Conservation (phyloP, 2,797 vertebrate species). For the Chelon auratus region DNA sequence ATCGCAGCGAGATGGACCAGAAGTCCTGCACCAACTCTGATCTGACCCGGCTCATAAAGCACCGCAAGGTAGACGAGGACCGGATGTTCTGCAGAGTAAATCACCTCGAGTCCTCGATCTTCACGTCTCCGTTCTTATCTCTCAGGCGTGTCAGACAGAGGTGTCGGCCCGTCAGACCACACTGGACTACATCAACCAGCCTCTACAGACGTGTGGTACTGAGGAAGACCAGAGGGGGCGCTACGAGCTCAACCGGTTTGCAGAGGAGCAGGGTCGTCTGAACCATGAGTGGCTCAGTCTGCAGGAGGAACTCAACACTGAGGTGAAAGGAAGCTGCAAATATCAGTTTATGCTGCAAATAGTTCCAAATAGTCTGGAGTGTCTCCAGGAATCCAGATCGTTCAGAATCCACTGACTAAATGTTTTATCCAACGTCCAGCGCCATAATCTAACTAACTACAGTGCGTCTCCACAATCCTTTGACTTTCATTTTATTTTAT, state of each 20-base stretch:
- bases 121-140: not conserved
- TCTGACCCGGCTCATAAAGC: constrained; percentile 79
- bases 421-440: too few species aligned
- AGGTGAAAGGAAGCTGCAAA: constrained; percentile 67
- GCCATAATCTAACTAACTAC: too few species aligned
- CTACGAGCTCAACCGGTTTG: constrained; percentile 85
- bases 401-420: too few species aligned
- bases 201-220: constrained; percentile 79
- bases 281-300: constrained; percentile 86
- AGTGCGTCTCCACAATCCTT: too few species aligned
- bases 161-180: constrained; percentile 86
- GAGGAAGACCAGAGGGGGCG: constrained; percentile 83
- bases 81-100: too few species aligned
- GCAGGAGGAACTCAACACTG: constrained; percentile 79
- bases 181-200: constrained; percentile 89
- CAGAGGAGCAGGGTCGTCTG: constrained; percentile 88
- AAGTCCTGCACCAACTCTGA: constrained; percentile 49
- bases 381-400: too few species aligned
- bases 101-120: too few species aligned
- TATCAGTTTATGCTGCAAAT: not conserved
- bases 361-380: too few species aligned
- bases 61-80: constrained; percentile 84
- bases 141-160: constrained; percentile 85
- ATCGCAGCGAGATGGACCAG: constrained; percentile 16
- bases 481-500: too few species aligned